Conservation (phyloP, 1,140 invertebrate genomes). For the Sarcophaga bullata region DNA sequence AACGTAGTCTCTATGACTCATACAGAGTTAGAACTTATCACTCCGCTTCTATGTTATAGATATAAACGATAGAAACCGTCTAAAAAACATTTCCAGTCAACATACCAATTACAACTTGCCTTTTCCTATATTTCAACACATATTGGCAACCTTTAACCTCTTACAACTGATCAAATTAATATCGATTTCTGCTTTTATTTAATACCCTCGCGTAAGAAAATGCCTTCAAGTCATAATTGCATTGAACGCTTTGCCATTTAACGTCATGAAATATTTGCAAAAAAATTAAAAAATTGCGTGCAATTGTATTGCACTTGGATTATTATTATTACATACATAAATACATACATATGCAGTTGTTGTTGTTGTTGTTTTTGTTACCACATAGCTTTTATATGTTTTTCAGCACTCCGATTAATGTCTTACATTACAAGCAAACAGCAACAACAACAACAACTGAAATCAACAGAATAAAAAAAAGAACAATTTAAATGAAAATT, state of each 20-base stretch:
- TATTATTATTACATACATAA: too few species aligned
- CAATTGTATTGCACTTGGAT: constrained; percentile 8
- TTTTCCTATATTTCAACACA: not conserved
- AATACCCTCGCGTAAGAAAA: not conserved
- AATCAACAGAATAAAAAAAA: too few species aligned
- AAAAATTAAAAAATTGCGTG: constrained; percentile 31
- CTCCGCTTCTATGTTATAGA: too few species aligned
- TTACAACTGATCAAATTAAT: not conserved
- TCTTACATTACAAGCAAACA: constrained; percentile 4
- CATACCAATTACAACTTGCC: not conserved
- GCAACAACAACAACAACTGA: not conserved
- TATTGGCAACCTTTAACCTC: not conserved
- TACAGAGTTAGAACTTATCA: too few species aligned
- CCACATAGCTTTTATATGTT: constrained; percentile 25
- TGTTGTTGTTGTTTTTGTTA: constrained; percentile 15
- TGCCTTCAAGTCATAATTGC: not conserved
- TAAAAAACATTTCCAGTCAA: too few species aligned
- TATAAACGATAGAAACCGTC: too few species aligned
- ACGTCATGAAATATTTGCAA: not conserved
- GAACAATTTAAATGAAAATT: constrained; percentile 28
- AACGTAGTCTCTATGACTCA: too few species aligned
- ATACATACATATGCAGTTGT: too few species aligned
- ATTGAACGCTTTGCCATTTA: not conserved
- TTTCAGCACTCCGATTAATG: constrained; percentile 37
- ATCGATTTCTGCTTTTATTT: not conserved